These are phyloP conservation scores for Acrossocheilus fasciatus DNA, from an alignment of 2,797 vertebrate species.

Conservation along the genomic window DNA sequence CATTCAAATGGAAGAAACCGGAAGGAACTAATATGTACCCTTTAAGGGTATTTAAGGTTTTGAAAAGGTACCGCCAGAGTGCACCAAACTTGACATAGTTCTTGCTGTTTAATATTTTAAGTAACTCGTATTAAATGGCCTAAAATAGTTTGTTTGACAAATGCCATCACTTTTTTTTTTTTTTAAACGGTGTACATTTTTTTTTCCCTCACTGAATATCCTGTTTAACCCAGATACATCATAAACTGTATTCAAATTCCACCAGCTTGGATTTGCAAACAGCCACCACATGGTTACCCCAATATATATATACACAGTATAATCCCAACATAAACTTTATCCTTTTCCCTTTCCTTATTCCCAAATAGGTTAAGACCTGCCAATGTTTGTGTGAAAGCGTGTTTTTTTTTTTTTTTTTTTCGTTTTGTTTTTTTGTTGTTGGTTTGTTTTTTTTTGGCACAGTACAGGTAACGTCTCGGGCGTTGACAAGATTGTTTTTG, in stretches of 20 bases:
- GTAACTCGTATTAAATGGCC: neutral
- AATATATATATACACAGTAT: neutral
- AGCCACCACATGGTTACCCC: neutral
- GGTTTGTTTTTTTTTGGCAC: conserved; percentile 55
- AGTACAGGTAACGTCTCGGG: conserved; percentile 62
- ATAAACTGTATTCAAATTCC: neutral
- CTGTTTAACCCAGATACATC: neutral
- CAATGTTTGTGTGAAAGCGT: neutral
- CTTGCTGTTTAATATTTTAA: neutral
- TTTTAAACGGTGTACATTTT: neutral
- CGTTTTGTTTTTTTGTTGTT: too few relatives aligned
- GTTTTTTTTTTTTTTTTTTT: conserved; percentile 24
- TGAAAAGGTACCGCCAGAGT: neutral
- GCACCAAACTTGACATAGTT: neutral
- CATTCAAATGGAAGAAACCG: neutral
- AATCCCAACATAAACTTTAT: neutral
- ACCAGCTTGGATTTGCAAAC: neutral
- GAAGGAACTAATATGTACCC: neutral
- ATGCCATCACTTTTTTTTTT: neutral
- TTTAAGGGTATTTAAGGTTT: neutral
- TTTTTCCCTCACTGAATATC: neutral
- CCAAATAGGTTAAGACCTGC: neutral
- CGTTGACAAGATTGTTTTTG: conserved; percentile 76
- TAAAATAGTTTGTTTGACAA: too few relatives aligned
- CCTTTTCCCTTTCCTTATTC: neutral